Evolutionary conservation across 2,797 vertebrate species (phyloP).

Genomic region (Platyrinchus mystaceus): DNA sequence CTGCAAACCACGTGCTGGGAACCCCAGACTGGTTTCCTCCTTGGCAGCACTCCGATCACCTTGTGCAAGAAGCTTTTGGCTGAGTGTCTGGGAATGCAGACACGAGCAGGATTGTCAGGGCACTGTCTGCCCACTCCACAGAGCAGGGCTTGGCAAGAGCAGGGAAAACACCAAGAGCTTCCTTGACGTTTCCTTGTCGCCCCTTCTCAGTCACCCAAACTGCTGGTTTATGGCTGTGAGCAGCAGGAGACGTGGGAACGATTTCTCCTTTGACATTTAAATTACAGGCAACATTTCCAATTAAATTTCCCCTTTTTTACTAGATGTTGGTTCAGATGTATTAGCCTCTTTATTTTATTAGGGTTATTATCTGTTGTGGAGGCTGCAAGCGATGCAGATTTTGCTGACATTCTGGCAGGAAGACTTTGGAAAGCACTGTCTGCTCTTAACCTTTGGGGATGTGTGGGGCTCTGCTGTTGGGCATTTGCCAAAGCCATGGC

Average conservation of each 20-base stretch:
- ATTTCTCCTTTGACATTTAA: conserved; percentile 29
- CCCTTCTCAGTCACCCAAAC: background rate
- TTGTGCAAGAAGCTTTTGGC: background rate
- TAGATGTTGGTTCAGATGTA: background rate
- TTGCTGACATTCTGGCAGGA: background rate
- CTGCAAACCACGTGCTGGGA: background rate
- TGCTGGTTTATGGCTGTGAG: background rate
- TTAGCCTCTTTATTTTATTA: conserved; percentile 14
- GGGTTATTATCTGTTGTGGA: background rate
- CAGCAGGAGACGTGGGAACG: background rate
- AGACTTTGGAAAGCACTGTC: background rate
- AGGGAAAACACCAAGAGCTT: background rate
- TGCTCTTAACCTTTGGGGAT: background rate
- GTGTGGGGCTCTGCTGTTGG: background rate
- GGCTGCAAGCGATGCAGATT: background rate
- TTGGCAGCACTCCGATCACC: background rate
- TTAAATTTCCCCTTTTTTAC: background rate
- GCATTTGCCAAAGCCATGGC: background rate
- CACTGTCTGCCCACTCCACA: accelerated
- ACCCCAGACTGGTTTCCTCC: background rate
- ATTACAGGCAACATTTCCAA: background rate
- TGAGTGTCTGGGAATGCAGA: background rate
- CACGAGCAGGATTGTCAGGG: background rate
- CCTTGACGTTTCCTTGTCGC: background rate
- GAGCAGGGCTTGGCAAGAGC: background rate